Conservation (phyloP, 2,888 invertebrate species). For the Tetanocera ferruginea region DNA sequence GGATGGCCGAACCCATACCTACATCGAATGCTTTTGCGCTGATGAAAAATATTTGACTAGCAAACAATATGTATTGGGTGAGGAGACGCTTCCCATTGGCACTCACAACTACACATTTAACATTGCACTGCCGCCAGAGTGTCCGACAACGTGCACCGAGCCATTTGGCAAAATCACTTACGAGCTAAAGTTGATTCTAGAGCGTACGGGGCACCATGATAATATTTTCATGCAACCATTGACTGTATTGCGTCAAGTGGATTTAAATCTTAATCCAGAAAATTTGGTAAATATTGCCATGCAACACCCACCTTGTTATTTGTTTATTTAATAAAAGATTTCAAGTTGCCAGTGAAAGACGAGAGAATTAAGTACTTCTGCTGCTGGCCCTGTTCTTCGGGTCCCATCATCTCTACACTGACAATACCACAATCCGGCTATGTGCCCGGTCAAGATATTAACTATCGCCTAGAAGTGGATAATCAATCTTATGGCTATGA, state of each 20-base stretch:
- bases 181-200: slow-evolving; percentile 79
- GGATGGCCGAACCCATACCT: neutral
- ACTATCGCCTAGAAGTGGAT: slow-evolving; percentile 49
- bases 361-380: slow-evolving; percentile 50
- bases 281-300: slow-evolving; percentile 76
- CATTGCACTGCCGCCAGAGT: slow-evolving; percentile 52
- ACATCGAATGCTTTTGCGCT: slow-evolving; percentile 39
- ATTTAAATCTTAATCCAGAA: slow-evolving; percentile 80
- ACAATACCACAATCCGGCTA: slow-evolving; percentile 53
- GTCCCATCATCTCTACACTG: slow-evolving; percentile 49
- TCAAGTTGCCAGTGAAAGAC: slow-evolving; percentile 47
- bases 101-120: slow-evolving; percentile 51
- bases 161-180: slow-evolving; percentile 82
- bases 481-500: slow-evolving; percentile 49
- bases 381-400: slow-evolving; percentile 52
- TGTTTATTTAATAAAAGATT: too few relatives aligned
- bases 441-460: slow-evolving; percentile 53
- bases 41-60: slow-evolving; percentile 49
- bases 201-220: slow-evolving; percentile 82
- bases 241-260: slow-evolving; percentile 81
- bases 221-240: slow-evolving; percentile 70
- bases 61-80: slow-evolving; percentile 42
- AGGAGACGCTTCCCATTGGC: slow-evolving; percentile 47
- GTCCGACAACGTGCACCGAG: slow-evolving; percentile 73
- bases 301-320: slow-evolving; percentile 69